A percentile compares a stretch with the other conserved stretches of the same genome.
Evolutionary conservation across 2,797 vertebrate species (phyloP).

Genomic region (Aselliscus stoliczkanus): DNA sequence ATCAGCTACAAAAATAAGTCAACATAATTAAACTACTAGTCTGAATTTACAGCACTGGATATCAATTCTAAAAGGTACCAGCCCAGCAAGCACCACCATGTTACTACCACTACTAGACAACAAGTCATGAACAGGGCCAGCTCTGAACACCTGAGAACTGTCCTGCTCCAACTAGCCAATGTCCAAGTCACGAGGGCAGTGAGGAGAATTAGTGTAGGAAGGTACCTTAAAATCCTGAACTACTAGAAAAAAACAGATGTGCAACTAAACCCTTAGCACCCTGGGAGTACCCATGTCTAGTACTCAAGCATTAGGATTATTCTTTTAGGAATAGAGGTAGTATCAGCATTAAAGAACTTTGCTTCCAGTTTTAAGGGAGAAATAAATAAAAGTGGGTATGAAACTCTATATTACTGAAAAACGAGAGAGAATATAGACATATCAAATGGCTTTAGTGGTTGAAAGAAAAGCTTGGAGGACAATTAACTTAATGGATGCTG

Average conservation of each 20-base stretch:
- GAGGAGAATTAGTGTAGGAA: background rate
- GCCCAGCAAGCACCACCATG: background rate
- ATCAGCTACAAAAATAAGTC: background rate
- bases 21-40: background rate
- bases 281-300: background rate
- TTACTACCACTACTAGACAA: too few species aligned
- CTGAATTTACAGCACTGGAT: background rate
- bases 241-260: background rate
- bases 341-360: background rate
- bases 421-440: background rate
- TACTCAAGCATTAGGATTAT: background rate
- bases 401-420: background rate
- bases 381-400: background rate
- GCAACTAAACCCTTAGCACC: background rate
- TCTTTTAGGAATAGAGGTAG: background rate
- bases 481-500: background rate
- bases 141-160: background rate
- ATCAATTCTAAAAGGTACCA: background rate
- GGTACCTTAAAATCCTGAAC: background rate
- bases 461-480: background rate
- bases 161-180: background rate
- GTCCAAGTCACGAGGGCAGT: background rate
- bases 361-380: background rate
- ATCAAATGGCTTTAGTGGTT: background rate
- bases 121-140: fast-evolving